Percentiles rank a stretch among this genome's conserved stretches.
Conservation (phyloP, 2,113 vertebrate genomes). For the Parotia lawesii region DNA sequence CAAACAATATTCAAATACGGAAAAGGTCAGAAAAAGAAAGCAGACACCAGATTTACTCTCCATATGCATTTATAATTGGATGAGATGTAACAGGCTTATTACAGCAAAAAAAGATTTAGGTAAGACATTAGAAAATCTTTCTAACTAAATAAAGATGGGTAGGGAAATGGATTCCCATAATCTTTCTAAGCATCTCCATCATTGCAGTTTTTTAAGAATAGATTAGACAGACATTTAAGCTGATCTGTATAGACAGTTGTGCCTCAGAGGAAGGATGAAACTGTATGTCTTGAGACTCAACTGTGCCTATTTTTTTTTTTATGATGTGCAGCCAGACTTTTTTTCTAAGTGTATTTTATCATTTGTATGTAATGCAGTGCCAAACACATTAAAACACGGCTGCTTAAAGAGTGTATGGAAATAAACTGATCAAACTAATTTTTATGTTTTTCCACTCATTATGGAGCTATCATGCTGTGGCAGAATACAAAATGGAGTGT, state of each 20-base stretch:
- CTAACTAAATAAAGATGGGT: neutral
- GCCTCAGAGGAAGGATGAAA: constrained; percentile 4
- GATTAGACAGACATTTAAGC: neutral
- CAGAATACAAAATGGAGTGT: neutral
- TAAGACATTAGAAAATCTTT: neutral
- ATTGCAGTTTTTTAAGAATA: neutral
- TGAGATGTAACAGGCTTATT: neutral
- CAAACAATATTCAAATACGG: neutral
- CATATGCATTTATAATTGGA: neutral
- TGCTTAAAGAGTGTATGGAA: neutral
- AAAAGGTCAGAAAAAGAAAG: neutral
- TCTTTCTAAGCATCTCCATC: neutral
- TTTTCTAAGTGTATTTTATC: neutral
- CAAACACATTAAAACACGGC: neutral
- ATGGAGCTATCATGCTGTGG: neutral
- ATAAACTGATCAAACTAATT: constrained; percentile 21
- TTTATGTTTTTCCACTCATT: neutral
- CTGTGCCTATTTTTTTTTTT: neutral
- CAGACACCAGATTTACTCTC: neutral
- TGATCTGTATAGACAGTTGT: neutral
- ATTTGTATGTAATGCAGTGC: neutral
- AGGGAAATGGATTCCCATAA: neutral
- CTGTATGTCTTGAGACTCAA: neutral
- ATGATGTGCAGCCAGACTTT: neutral
- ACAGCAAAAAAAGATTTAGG: neutral